Conservation (phyloP, 2,797 vertebrate species). For the Ctenosaura bakeri region DNA sequence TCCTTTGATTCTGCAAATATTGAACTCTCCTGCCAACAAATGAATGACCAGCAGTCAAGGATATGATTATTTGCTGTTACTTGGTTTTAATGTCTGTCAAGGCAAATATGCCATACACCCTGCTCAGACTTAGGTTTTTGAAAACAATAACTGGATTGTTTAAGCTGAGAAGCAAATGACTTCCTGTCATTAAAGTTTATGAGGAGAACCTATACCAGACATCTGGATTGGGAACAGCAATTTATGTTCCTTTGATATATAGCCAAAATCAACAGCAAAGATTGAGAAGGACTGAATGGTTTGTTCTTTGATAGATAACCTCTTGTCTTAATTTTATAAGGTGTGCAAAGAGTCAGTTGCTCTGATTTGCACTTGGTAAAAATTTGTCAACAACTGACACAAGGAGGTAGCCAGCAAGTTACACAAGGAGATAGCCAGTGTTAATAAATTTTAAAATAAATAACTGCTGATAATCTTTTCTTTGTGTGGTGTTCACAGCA, state of each 20-base stretch:
- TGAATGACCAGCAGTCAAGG: conserved; percentile 12
- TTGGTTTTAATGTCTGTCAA: conserved; percentile 45
- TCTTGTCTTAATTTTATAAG: conserved; percentile 24
- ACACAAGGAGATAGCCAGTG: accelerated
- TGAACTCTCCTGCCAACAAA: conserved; percentile 17
- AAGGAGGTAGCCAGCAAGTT: conserved; percentile 18
- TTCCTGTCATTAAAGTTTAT: conserved; percentile 30
- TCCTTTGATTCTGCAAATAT: conserved; percentile 42
- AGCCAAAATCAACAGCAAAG: conserved; percentile 14
- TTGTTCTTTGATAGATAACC: neutral
- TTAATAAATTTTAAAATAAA: conserved; percentile 13
- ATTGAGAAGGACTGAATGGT: neutral
- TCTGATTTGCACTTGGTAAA: conserved; percentile 32
- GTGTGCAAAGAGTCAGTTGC: conserved; percentile 10
- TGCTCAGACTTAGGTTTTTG: conserved; percentile 20
- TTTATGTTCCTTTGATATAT: neutral
- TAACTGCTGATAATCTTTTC: neutral
- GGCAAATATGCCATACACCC: neutral
- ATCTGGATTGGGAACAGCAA: conserved; percentile 23
- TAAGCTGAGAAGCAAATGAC: conserved; percentile 18
- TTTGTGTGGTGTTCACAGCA: conserved; percentile 5
- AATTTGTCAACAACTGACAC: neutral
- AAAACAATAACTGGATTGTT: conserved; percentile 30
- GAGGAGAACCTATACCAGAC: conserved; percentile 14
- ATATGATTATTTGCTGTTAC: neutral